phyloP scores from a whole-genome alignment of 2,888 invertebrate species.

The Limnephilus lunatus region DNA sequence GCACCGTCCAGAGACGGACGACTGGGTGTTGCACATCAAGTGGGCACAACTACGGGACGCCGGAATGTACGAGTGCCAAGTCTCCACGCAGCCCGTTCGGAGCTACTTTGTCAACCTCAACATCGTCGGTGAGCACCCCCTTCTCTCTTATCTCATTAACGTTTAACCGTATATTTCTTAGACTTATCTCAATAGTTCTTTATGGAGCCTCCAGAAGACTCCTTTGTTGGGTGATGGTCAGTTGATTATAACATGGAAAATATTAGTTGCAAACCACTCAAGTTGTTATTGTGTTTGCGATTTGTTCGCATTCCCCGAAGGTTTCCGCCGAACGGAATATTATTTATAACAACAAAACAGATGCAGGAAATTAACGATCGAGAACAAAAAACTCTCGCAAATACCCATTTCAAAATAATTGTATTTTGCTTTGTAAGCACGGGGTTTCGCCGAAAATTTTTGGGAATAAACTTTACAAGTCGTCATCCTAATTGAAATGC shows the following conservation, averaged over 20 bases:
- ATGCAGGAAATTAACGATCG: background rate
- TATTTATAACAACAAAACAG: background rate
- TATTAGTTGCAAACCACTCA: background rate
- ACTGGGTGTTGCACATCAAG: conserved; percentile 85
- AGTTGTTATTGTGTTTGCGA: background rate
- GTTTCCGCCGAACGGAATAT: background rate
- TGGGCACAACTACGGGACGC: conserved; percentile 84
- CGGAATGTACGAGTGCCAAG: conserved; percentile 88
- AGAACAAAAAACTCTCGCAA: conserved; percentile 7
- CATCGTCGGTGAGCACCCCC: conserved; percentile 83
- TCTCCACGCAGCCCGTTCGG: conserved; percentile 87
- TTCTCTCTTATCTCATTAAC: background rate
- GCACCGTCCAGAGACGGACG: conserved; percentile 80
- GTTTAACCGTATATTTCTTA: background rate
- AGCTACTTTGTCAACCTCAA: conserved; percentile 86
- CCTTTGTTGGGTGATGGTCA: background rate
- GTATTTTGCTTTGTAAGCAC: background rate
- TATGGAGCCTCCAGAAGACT: background rate
- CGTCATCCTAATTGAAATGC: conserved; percentile 34
- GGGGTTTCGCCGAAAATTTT: background rate
- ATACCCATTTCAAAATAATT: conserved; percentile 16
- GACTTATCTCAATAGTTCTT: background rate
- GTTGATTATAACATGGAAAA: background rate
- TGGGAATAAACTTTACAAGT: conserved; percentile 4
- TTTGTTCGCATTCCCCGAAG: background rate